Percentiles rank a stretch among this genome's conserved stretches.
These are phyloP conservation scores for Chiridota heheva DNA, from an alignment of 35 echinoderm and acorn worm genomes.

Conservation along the genomic window DNA sequence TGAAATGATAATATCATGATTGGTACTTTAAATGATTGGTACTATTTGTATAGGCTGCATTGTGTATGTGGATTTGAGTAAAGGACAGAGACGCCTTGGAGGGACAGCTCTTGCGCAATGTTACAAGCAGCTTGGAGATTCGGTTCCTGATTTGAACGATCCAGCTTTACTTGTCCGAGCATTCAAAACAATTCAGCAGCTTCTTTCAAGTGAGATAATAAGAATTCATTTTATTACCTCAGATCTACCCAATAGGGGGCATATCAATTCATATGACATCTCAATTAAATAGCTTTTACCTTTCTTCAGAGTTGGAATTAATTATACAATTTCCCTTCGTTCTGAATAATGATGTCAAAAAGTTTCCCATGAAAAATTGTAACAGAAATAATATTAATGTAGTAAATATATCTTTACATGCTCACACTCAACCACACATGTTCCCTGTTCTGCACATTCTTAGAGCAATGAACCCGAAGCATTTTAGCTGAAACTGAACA, in stretches of 20 bases:
- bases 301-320: no score
- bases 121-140: slow-evolving; percentile 87
- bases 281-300: not conserved
- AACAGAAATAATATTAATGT: no score
- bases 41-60: slow-evolving; percentile 49
- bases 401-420: no score
- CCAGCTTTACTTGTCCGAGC: slow-evolving; percentile 58
- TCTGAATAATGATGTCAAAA: no score
- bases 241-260: not conserved
- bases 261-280: not conserved
- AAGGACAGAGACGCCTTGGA: slow-evolving; percentile 63
- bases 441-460: no score
- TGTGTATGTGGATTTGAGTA: slow-evolving; percentile 75
- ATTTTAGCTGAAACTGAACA: no score
- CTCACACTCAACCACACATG: no score
- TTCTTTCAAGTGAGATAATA: slow-evolving; percentile 58
- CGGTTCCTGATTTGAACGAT: slow-evolving; percentile 74
- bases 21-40: no score
- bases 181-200: slow-evolving; percentile 79
- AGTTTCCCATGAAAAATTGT: no score
- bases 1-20: not conserved
- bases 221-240: not conserved
- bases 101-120: slow-evolving; percentile 91
- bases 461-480: no score
- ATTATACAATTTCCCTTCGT: no score